Base-by-base conservation (phyloP, 1,140 invertebrate genomes). In the Chironomus tepperi region DNA sequence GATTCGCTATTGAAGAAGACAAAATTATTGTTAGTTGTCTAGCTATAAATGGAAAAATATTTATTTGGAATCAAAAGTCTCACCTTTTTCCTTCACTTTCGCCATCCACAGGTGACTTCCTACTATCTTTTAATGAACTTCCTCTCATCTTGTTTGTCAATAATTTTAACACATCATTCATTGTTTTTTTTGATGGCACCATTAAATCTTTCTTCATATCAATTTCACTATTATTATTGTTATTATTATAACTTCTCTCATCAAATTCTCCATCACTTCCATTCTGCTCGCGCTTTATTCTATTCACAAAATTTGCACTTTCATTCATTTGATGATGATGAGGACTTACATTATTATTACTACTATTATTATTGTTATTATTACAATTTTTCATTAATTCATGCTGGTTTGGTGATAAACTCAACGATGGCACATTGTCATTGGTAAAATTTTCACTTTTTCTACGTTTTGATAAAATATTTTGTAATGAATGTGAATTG, bases 361-460 rank as follows among this genome's bases (percentile, higher is more conserved):
- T 57, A n/a, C 47, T 57, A n/a, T 7, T 57, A n/a, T n/a, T 57
- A 57, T n/a, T 57, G 47, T 57, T 57, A 57, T 57, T 57, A n/a
- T 12, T 10, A 57, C 47, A 19, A 18, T 7, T 70, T 70, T n/a
- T 10, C 19, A 16, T 6, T 70, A 70, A 18, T 8, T 19, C 65
- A 8, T 70, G 19, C 7, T 70, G 65, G 12, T 10, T 70, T 70
- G 65, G 19, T 70, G 65, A 21, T 21, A 18, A 70, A 19, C 18
- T 70, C 18, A 70, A 19, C 18, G 65, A 70, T 70, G 65, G 65
- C 65, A 70, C 65, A 21, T 70, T 70, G 10, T 70, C 65, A 19
- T 70, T 70, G 16, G 19, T 70, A 19, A 70, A 19, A 21, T 70
- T 70, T 19, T 70, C 65, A 70, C 65, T 70, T 70, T 70, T 70